phyloP scores from a whole-genome alignment of 2,888 invertebrate species.

The Blera fallax region DNA sequence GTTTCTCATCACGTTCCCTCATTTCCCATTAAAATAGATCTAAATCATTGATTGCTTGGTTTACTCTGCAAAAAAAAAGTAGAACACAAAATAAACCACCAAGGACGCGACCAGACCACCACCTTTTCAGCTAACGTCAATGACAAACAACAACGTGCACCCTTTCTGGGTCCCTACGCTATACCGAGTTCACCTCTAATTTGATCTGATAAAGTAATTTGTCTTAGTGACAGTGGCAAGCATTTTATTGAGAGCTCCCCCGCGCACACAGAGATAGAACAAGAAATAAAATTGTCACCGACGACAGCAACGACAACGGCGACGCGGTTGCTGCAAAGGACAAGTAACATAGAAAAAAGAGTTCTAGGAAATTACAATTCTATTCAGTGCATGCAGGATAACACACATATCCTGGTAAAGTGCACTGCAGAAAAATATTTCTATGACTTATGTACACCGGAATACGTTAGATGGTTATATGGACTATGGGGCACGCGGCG shows the following conservation, averaged over 20 bases:
- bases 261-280: constrained; percentile 6
- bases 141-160: constrained; percentile 14
- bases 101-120: constrained; percentile 36
- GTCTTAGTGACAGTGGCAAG: constrained; percentile 73
- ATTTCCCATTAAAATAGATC: constrained; percentile 54
- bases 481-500: too few relatives aligned
- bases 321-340: background rate
- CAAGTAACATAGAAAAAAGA: background rate
- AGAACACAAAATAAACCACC: constrained; percentile 15
- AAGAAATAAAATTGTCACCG: constrained; percentile 66
- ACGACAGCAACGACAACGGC: constrained; percentile 13
- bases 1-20: background rate
- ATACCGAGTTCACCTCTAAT: constrained; percentile 65
- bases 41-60: constrained; percentile 56
- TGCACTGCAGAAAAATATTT: constrained; percentile 55
- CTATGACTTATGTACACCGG: constrained; percentile 49
- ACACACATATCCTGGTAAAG: constrained; percentile 51
- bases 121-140: background rate
- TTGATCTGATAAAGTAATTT: constrained; percentile 74
- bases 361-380: constrained; percentile 68
- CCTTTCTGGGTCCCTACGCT: background rate
- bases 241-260: constrained; percentile 69
- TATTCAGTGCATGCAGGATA: constrained; percentile 63
- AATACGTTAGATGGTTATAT: background rate
- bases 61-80: background rate